A percentile compares a stretch with the other conserved stretches of the same genome.
These are phyloP conservation scores for Coracopsis vasa DNA, from an alignment of 2,113 vertebrate species.

Conservation along the genomic window DNA sequence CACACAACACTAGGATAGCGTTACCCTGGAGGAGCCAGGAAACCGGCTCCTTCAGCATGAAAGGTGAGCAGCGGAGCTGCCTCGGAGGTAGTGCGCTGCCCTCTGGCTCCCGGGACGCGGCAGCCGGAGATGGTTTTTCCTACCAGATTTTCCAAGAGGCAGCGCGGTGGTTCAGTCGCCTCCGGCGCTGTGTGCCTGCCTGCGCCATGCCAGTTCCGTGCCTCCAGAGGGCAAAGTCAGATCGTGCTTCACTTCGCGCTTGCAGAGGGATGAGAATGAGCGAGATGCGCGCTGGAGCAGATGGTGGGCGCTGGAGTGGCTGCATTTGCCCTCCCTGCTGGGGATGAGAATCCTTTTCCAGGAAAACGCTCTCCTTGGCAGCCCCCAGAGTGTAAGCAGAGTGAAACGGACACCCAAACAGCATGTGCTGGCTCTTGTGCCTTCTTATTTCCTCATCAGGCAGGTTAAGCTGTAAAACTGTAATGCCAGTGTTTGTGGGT, in stretches of 20 bases:
- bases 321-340: neutral
- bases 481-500: neutral
- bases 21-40: neutral
- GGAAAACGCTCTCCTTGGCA: neutral
- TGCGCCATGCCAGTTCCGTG: slow-evolving; percentile 26
- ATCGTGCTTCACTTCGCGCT: neutral
- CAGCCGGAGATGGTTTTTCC: neutral
- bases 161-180: neutral
- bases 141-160: neutral
- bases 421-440: neutral
- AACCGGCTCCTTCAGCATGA: rapidly evolving
- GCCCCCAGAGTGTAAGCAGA: neutral
- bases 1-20: neutral
- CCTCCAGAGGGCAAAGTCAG: slow-evolving; percentile 71
- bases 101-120: neutral
- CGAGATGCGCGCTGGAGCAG: neutral
- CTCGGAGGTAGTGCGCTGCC: neutral
- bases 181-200: neutral
- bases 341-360: neutral
- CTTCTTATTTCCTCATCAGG: neutral
- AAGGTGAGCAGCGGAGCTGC: neutral
- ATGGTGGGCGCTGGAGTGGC: neutral
- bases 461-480: neutral
- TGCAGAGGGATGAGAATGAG: neutral
- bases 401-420: neutral